Evolutionary conservation across 2,888 invertebrate species (phyloP).

Genomic region (Nomada hirtipes): DNA sequence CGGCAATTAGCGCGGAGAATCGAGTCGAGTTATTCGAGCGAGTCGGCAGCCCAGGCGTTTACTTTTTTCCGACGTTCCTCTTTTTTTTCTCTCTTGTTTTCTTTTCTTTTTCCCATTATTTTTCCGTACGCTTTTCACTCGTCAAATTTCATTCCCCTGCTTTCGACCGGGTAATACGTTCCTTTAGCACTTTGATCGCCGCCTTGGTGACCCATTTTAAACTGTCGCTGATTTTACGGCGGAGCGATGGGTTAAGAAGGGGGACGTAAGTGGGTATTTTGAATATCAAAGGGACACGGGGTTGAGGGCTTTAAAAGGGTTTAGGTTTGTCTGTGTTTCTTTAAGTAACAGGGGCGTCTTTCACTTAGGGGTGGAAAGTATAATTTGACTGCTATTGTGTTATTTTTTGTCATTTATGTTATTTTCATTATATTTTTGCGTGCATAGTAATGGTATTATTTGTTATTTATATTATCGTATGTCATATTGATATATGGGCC

Average conservation of each 20-base stretch:
- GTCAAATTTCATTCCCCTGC: slow-evolving; percentile 8
- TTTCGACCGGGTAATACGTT: neutral
- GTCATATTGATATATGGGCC: too few species aligned
- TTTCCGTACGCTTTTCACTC: neutral
- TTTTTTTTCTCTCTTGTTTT: neutral
- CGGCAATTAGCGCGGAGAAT: slow-evolving; percentile 45
- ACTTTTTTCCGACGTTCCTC: neutral
- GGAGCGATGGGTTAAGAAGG: neutral
- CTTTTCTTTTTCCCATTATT: neutral
- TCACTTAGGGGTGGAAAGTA: too few species aligned
- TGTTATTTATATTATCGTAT: too few species aligned
- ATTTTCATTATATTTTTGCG: too few species aligned
- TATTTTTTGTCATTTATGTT: too few species aligned
- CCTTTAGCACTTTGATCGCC: slow-evolving; percentile 14
- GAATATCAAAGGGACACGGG: neutral
- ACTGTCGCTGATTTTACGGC: neutral
- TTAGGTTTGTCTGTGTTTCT: neutral
- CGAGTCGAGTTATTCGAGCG: slow-evolving; percentile 34
- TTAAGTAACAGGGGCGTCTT: neutral
- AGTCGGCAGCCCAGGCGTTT: neutral
- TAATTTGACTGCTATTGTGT: too few species aligned
- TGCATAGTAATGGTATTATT: too few species aligned
- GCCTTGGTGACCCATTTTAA: slow-evolving; percentile 15
- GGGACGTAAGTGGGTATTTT: neutral
- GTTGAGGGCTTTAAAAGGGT: neutral